Percentiles rank a stretch among this genome's conserved stretches.
Evolutionary conservation across 2,888 invertebrate species (phyloP).

Genomic region (Pecten maximus): DNA sequence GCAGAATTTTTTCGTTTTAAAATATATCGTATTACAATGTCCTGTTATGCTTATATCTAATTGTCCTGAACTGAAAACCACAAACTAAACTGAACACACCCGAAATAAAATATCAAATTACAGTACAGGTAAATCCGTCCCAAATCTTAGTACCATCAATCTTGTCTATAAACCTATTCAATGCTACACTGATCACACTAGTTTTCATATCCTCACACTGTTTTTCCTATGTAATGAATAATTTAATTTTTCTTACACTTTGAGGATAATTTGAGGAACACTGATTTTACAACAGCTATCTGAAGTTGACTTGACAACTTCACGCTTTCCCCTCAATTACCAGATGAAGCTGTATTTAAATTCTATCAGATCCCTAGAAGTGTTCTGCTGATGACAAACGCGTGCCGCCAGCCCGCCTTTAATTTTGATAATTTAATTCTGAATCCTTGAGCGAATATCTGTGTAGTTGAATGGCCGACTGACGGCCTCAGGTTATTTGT

Average conservation of each 20-base stretch:
- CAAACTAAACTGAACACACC: background rate
- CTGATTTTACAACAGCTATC: background rate
- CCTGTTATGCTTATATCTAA: background rate
- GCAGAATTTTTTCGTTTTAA: slow-evolving; percentile 5
- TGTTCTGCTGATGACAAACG: slow-evolving; percentile 10
- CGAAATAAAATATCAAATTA: background rate
- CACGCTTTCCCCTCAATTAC: slow-evolving; percentile 9
- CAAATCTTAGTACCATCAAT: background rate
- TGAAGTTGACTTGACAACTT: background rate
- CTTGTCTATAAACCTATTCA: background rate
- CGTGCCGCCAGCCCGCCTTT: slow-evolving; percentile 33
- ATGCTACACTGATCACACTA: background rate
- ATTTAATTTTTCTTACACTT: background rate
- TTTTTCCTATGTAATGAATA: background rate
- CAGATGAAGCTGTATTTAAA: slow-evolving; percentile 23
- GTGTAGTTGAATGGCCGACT: background rate
- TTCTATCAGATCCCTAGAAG: background rate
- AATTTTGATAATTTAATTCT: slow-evolving; percentile 33
- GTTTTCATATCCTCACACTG: background rate
- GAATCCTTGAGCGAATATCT: slow-evolving; percentile 32
- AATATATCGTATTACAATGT: background rate
- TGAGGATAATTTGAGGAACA: slow-evolving; percentile 23
- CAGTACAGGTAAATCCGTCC: background rate
- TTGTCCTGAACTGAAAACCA: background rate
- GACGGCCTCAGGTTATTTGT: slow-evolving; percentile 35